Evolutionary conservation across 2,888 invertebrate species (phyloP), one percentile per base, ranked within the genome.

Genomic region (Xylota segnis): DNA sequence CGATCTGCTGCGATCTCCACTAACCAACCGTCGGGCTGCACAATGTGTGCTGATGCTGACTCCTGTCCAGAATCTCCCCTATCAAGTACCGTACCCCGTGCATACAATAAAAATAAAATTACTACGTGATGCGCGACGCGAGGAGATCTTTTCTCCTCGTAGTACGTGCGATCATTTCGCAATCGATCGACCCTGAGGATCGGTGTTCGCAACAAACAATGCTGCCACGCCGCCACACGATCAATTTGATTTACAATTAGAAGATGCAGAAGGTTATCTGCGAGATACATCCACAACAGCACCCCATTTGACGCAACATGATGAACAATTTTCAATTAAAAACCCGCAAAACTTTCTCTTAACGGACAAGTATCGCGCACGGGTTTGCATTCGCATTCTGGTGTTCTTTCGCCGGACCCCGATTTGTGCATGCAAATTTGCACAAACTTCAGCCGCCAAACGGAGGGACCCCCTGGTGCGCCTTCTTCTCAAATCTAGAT

Each of bases 171-270:
- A 61, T 54, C 12, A 63, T 63, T 71, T 71, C 59, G 78, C 77
- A 78, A 68, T 68, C 61, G 50, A 86, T 86, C 54, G 65, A 82
- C 75, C 81, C 75, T 71, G 52, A 65, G 65, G 70, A 65, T 40
- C 56, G 27, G 45, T 58, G 72, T 37, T 50, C 7, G 58, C 76
- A 59, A 16, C 65, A 70, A 70, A 58, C 66, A 76, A 75, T 66
- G 56, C 37, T 14, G 14, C 18, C 43, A 43, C 27, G 16, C 65
- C 52, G 74, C 81, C 52, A 29, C 70, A 56, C 68, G 66, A 47
- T 63, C 47, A 70, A 59, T 84, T 75, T 66, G 82, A 86, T 82
- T 82, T 72, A 68, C 72, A 82, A 86, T 76, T 82, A 86, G 81
- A 84, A 59, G 66, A 54, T 59, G 18, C 75, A 66, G 52, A 63